These are phyloP conservation scores for Clarias magur DNA, from an alignment of 2,113 vertebrate species.

Conservation along the genomic window DNA sequence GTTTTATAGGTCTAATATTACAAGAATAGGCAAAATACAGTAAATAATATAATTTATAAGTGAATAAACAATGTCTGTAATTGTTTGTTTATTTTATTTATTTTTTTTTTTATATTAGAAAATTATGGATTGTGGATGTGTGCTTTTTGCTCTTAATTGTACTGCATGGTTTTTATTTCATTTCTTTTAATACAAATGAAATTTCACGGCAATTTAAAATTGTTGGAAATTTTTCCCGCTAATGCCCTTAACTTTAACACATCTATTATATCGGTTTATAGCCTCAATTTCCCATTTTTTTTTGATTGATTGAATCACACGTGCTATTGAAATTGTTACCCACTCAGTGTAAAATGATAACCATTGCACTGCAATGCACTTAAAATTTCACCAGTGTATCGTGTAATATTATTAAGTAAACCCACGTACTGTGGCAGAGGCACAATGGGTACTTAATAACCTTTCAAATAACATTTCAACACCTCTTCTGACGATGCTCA, in stretches of 20 bases:
- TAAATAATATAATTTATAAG: too few relatives aligned
- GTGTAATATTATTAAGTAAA: neutral
- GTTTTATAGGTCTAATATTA: too few relatives aligned
- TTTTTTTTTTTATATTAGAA: neutral
- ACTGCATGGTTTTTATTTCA: too few relatives aligned
- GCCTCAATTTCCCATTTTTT: neutral
- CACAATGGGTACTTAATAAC: neutral
- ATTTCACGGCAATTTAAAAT: neutral
- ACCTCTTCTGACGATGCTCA: neutral
- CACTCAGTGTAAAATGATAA: neutral
- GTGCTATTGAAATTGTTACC: neutral
- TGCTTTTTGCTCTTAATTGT: too few relatives aligned
- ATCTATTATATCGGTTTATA: neutral
- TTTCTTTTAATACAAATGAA: neutral
- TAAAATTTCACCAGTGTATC: too few relatives aligned
- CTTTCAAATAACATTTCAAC: constrained; percentile 7
- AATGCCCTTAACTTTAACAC: neutral
- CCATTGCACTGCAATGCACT: neutral
- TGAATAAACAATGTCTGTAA: too few relatives aligned
- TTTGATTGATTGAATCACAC: neutral
- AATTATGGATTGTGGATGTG: neutral
- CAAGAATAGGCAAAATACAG: too few relatives aligned
- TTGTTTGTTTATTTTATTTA: neutral
- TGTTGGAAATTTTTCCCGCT: too few relatives aligned
- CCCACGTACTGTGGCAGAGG: neutral